A percentile compares a stretch with the other conserved stretches of the same genome.
Evolutionary conservation across 2,113 vertebrate genomes (phyloP).

Genomic region (Sorex fumeus): DNA sequence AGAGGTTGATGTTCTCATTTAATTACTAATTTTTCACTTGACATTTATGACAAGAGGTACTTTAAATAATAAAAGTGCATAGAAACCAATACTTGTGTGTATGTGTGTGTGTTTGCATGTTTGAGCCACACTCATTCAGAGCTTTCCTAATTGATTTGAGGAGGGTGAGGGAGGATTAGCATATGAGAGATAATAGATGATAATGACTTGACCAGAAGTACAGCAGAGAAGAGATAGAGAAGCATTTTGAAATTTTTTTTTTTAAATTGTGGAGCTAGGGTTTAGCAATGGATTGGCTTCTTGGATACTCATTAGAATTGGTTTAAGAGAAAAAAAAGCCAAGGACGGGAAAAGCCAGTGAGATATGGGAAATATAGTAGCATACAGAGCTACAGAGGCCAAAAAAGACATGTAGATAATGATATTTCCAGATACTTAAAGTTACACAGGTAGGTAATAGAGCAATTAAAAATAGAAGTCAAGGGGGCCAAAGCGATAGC

Average conservation of each 20-base stretch:
- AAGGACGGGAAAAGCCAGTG: neutral
- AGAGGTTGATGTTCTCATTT: slow-evolving; percentile 28
- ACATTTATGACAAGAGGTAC: neutral
- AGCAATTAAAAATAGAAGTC: slow-evolving; percentile 11
- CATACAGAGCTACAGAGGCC: neutral
- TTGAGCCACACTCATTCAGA: neutral
- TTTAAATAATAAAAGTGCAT: too few species aligned
- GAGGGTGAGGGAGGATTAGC: neutral
- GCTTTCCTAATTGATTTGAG: neutral
- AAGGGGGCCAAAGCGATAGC: too few species aligned
- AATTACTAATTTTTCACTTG: neutral
- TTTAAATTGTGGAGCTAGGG: neutral
- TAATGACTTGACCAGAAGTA: neutral
- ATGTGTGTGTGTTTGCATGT: too few species aligned
- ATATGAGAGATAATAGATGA: neutral
- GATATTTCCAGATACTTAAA: too few species aligned
- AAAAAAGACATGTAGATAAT: neutral
- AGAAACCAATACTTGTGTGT: too few species aligned
- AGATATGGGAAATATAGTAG: neutral
- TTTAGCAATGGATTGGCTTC: neutral
- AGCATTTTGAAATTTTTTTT: neutral
- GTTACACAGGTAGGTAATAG: neutral
- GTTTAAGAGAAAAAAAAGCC: neutral
- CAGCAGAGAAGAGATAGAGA: neutral
- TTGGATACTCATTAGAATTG: neutral